A percentile compares a stretch with the other conserved stretches of the same genome.
Evolutionary conservation across 2,113 vertebrate genomes (phyloP).

Genomic region (Phyllostomus hastatus): DNA sequence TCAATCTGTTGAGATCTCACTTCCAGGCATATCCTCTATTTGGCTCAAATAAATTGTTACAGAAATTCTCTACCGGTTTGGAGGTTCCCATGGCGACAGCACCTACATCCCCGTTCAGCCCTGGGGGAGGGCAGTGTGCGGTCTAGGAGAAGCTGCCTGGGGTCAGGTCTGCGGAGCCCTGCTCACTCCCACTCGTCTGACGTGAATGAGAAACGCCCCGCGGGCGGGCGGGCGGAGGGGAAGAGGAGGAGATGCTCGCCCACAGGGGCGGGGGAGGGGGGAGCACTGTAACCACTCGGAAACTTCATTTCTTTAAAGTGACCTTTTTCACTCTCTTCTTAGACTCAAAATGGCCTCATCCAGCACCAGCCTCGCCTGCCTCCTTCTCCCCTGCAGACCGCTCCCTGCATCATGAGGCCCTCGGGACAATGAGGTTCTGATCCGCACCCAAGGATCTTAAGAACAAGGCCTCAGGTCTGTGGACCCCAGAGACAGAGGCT

Average conservation of each 20-base stretch:
- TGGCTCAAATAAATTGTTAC: neutral
- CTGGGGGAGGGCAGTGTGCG: fast-evolving
- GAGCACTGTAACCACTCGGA: neutral
- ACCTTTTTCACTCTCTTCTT: neutral
- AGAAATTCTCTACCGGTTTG: neutral
- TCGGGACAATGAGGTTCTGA: neutral
- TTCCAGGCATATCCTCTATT: neutral
- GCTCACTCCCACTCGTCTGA: too few species aligned
- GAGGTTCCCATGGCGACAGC: neutral
- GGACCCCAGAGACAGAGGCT: neutral
- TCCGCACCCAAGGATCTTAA: neutral
- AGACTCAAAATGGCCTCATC: neutral
- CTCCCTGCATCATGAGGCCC: neutral
- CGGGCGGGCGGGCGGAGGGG: neutral
- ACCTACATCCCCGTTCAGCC: neutral
- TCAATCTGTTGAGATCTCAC: neutral
- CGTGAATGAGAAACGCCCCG: neutral
- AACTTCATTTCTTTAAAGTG: neutral
- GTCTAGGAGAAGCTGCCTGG: neutral
- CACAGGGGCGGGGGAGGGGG: neutral
- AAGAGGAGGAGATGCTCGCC: neutral
- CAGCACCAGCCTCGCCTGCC: neutral
- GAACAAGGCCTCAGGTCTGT: neutral
- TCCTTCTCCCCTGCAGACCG: neutral
- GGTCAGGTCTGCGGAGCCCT: neutral